Conservation (phyloP, 2,888 invertebrate genomes). For the Ormyrus labotus region DNA sequence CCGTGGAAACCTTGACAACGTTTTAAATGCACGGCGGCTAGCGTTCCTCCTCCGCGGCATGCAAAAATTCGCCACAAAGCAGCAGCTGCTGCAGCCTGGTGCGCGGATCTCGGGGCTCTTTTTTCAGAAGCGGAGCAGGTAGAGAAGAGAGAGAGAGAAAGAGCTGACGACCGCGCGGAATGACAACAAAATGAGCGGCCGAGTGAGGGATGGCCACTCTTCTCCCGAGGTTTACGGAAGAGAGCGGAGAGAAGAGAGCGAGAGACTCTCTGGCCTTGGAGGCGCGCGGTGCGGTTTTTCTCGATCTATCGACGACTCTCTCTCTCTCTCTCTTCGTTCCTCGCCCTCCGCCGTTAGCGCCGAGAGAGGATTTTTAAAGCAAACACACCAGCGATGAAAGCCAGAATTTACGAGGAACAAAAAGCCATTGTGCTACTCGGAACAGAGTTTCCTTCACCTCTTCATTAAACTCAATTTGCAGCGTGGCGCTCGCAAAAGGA, state of each 20-base stretch:
- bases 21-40: slow-evolving; percentile 65
- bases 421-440: too few relatives aligned
- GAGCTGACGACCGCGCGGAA: slow-evolving; percentile 35
- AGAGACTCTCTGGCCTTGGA: background rate
- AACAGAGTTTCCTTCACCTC: too few relatives aligned
- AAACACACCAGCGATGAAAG: too few relatives aligned
- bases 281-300: too few relatives aligned
- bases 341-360: too few relatives aligned
- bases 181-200: slow-evolving; percentile 39
- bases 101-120: background rate
- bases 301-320: too few relatives aligned
- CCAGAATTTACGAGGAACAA: too few relatives aligned
- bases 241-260: slow-evolving; percentile 2
- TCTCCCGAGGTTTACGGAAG: background rate
- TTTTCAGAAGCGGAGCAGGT: slow-evolving; percentile 27
- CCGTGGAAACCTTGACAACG: slow-evolving; percentile 65
- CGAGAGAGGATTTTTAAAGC: too few relatives aligned
- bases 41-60: slow-evolving; percentile 59
- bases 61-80: slow-evolving; percentile 66
- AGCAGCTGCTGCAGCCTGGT: background rate
- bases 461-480: too few relatives aligned
- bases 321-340: too few relatives aligned
- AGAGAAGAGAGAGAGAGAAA: slow-evolving; percentile 46
- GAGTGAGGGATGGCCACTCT: background rate
- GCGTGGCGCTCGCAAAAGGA: too few relatives aligned